Conservation (phyloP, 2,113 vertebrate species). For the Tympanuchus pallidicinctus region DNA sequence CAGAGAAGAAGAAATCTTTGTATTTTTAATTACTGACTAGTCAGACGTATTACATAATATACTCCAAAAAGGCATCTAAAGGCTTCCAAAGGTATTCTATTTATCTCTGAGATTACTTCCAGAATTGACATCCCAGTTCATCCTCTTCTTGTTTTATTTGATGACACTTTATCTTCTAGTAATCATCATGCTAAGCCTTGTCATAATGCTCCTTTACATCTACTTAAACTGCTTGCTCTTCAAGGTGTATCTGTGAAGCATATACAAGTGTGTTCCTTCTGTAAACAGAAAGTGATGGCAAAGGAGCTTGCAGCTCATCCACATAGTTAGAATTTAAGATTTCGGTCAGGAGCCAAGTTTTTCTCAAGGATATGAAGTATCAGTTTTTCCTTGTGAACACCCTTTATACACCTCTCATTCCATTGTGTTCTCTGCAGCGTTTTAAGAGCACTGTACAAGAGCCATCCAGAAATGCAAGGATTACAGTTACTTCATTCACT, state of each 20-base stretch:
- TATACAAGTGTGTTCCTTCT: not conserved
- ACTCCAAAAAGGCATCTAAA: not conserved
- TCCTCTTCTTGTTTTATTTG: not conserved
- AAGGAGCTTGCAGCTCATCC: not conserved
- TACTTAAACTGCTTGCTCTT: not conserved
- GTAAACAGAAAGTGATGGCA: not conserved
- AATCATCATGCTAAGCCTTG: not conserved
- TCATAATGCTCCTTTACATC: not conserved
- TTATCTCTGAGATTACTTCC: not conserved
- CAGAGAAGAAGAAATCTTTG: not conserved
- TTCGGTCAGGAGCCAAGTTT: not conserved
- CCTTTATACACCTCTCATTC: not conserved
- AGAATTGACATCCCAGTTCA: conserved; percentile 13
- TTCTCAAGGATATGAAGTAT: not conserved
- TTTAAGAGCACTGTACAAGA: not conserved
- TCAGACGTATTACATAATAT: not conserved
- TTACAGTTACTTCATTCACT: not conserved
- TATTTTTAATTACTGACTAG: not conserved
- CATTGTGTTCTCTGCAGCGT: not conserved
- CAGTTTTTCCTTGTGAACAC: not conserved
- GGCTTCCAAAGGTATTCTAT: conserved; percentile 13
- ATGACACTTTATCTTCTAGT: not conserved
- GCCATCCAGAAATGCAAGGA: not conserved
- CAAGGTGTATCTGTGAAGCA: not conserved
- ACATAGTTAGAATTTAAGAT: not conserved